Conservation (phyloP, 2,888 invertebrate species). For the Tipula vernalis region DNA sequence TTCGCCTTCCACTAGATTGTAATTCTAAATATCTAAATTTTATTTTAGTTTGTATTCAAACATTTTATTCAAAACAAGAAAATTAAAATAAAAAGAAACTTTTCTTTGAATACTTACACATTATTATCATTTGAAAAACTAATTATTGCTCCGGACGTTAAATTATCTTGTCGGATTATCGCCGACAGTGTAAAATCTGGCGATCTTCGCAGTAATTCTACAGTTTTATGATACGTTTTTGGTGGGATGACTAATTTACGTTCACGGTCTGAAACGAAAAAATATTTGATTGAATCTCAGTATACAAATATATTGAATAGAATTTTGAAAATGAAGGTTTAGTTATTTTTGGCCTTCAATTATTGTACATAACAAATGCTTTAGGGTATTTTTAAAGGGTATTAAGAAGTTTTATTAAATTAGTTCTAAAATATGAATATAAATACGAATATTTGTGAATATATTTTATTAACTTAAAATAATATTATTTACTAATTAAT, state of each 20-base stretch:
- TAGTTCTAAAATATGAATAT: no score
- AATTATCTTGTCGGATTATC: conserved; percentile 61
- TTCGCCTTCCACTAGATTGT: conserved; percentile 78
- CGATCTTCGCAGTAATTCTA: conserved; percentile 53
- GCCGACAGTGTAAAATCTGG: conserved; percentile 73
- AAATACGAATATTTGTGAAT: no score
- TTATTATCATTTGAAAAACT: conserved; percentile 71
- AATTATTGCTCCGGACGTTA: conserved; percentile 71
- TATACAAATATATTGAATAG: not conserved
- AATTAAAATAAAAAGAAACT: not conserved
- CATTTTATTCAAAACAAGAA: conserved; percentile 8
- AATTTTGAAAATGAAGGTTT: not conserved
- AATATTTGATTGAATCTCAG: not conserved
- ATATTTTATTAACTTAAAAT: no score
- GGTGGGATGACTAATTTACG: conserved; percentile 19
- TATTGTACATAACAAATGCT: no score
- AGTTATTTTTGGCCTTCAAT: not conserved
- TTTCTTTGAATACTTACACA: conserved; percentile 39
- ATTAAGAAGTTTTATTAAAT: no score
- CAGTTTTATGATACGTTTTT: conserved; percentile 41
- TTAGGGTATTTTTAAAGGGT: no score
- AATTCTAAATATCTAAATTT: conserved; percentile 71
- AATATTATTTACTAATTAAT: no score
- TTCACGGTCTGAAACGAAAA: conserved; percentile 16
- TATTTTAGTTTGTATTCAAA: conserved; percentile 15